These are phyloP conservation scores for Spodoptera litura DNA, from an alignment of 1,140 invertebrate species.

Conservation along the genomic window DNA sequence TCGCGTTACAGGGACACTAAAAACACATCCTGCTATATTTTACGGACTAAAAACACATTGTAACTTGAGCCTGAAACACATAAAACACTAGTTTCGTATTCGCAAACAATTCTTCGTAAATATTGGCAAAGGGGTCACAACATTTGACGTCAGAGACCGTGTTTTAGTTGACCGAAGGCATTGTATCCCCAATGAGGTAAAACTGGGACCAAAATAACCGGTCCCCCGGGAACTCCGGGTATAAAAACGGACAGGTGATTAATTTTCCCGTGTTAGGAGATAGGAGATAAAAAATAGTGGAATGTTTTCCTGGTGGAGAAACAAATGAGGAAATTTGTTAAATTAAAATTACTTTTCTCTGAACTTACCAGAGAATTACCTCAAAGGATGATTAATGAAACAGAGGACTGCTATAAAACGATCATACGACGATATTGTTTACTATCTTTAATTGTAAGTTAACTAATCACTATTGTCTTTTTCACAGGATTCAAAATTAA, in stretches of 20 bases:
- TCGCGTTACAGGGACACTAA: not conserved
- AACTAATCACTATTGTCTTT: not conserved
- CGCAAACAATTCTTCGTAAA: conserved; percentile 1
- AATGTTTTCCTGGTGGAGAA: no score
- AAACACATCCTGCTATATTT: not conserved
- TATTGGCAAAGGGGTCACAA: not conserved
- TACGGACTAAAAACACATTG: not conserved
- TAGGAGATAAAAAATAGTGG: not conserved
- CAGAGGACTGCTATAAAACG: no score
- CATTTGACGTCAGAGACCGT: not conserved
- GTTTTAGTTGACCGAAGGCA: conserved; percentile 13
- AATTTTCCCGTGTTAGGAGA: not conserved
- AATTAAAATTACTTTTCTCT: no score
- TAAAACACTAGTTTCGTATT: not conserved
- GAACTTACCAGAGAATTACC: no score
- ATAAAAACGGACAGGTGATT: not conserved
- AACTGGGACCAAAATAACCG: not conserved
- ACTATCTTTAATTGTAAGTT: no score
- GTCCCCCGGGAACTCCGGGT: not conserved
- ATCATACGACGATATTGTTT: no score
- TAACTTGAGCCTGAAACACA: not conserved
- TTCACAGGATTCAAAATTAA: conserved; percentile 93
- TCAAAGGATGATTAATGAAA: no score
- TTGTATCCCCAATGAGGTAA: not conserved
- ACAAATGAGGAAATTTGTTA: no score